Evolutionary conservation across 2,888 invertebrate species (phyloP).

Genomic region (Leucania comma): DNA sequence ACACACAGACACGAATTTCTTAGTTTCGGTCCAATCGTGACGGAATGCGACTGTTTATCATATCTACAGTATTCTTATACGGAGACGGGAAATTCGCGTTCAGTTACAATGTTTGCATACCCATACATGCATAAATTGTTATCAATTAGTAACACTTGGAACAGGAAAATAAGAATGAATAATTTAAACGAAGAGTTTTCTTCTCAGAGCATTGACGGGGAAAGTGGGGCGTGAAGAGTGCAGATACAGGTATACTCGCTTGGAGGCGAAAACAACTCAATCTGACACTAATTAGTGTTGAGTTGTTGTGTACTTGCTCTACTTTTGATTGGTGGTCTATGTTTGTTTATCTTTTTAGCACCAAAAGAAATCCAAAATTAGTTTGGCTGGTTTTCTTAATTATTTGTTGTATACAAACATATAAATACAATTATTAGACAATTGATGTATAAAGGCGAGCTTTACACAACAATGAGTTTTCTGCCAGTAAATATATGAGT

Average conservation of each 20-base stretch:
- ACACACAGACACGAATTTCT: slow-evolving; percentile 64
- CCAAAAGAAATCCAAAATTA: background rate
- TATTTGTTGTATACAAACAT: too few relatives aligned
- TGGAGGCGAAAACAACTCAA: background rate
- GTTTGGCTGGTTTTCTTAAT: too few relatives aligned
- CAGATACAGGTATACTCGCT: background rate
- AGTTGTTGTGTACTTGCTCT: slow-evolving; percentile 5
- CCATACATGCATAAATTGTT: slow-evolving; percentile 5
- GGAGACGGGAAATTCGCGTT: slow-evolving; percentile 30
- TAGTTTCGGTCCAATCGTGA: slow-evolving; percentile 46
- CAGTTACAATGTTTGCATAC: slow-evolving; percentile 22
- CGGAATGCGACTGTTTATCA: slow-evolving; percentile 44
- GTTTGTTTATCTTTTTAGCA: background rate
- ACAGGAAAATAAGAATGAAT: slow-evolving; percentile 28
- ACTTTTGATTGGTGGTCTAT: background rate
- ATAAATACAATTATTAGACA: too few relatives aligned
- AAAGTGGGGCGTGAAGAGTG: slow-evolving; percentile 17
- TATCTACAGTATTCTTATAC: slow-evolving; percentile 8
- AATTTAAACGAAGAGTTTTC: background rate
- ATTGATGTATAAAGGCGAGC: too few relatives aligned
- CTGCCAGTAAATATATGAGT: too few relatives aligned
- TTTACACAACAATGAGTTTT: too few relatives aligned
- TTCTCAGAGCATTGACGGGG: background rate
- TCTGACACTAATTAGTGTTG: background rate
- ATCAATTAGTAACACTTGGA: slow-evolving; percentile 10